A percentile compares a stretch with the other conserved stretches of the same genome.
These are phyloP conservation scores for Leptothorax acervorum DNA, from an alignment of 2,888 invertebrate species.

Conservation along the genomic window DNA sequence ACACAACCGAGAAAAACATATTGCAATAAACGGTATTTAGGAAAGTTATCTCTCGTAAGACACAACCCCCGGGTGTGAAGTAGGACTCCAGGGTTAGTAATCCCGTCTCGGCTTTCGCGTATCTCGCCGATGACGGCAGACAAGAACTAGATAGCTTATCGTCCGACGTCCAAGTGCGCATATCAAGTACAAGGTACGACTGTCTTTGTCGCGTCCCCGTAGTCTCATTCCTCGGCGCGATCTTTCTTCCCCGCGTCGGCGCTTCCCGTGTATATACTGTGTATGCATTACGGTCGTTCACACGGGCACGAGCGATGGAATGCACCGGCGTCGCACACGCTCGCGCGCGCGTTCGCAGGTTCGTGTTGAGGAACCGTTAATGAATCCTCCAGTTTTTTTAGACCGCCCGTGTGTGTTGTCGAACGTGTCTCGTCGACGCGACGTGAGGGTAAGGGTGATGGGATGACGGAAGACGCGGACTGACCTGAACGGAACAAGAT, in stretches of 20 bases:
- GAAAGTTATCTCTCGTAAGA: neutral
- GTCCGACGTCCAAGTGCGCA: conserved; percentile 78
- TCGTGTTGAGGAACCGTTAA: conserved; percentile 82
- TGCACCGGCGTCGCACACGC: conserved; percentile 64
- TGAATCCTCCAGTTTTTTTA: conserved; percentile 80
- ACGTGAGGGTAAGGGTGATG: conserved; percentile 46
- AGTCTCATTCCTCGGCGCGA: conserved; percentile 58
- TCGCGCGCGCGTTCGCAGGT: conserved; percentile 52
- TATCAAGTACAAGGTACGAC: conserved; percentile 73
- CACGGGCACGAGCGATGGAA: conserved; percentile 75
- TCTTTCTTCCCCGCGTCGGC: conserved; percentile 50
- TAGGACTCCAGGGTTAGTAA: conserved; percentile 81
- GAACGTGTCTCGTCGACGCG: conserved; percentile 37
- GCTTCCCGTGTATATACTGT: conserved; percentile 58
- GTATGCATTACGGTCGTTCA: conserved; percentile 77
- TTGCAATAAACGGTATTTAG: neutral
- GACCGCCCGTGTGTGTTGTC: conserved; percentile 68
- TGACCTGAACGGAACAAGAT: conserved; percentile 28
- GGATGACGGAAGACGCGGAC: conserved; percentile 38
- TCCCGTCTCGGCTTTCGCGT: conserved; percentile 78
- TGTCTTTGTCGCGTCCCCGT: conserved; percentile 46
- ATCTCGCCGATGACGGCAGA: conserved; percentile 80
- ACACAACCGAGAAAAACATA: neutral
- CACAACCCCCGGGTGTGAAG: conserved; percentile 55
- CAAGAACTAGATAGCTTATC: conserved; percentile 70